phyloP scores from a whole-genome alignment of 1,140 invertebrate species.

The Drosophila navojoa region DNA sequence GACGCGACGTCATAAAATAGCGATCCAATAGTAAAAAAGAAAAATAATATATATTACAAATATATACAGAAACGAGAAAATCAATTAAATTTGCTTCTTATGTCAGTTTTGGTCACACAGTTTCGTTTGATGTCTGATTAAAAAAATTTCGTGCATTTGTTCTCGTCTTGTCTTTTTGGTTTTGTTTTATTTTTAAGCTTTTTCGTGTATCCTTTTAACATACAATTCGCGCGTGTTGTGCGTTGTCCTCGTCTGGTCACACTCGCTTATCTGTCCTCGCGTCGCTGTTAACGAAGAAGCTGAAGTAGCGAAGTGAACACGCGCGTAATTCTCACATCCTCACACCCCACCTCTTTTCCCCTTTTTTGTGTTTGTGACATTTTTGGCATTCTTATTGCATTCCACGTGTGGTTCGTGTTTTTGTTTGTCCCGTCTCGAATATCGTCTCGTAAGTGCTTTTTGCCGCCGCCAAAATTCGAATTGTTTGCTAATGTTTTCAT shows the following conservation, averaged over 20 bases:
- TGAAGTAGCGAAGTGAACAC: constrained; percentile 33
- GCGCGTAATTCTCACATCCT: constrained; percentile 28
- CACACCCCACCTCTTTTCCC: not conserved
- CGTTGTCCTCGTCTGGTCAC: constrained; percentile 14
- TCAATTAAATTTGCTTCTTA: constrained; percentile 21
- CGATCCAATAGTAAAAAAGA: constrained; percentile 7
- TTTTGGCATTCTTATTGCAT: constrained; percentile 48
- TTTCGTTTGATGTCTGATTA: constrained; percentile 4
- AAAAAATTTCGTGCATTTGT: constrained; percentile 18
- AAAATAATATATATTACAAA: not conserved
- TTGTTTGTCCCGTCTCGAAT: constrained; percentile 29
- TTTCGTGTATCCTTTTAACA: constrained; percentile 37
- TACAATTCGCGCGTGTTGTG: constrained; percentile 31
- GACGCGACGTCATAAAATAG: constrained; percentile 9
- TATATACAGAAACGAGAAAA: constrained; percentile 6
- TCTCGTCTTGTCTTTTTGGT: constrained; percentile 7
- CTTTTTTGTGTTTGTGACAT: constrained; percentile 17
- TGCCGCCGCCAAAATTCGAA: constrained; percentile 18
- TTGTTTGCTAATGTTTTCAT: constrained; percentile 25
- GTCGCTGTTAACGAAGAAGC: constrained; percentile 8
- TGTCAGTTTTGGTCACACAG: constrained; percentile 16
- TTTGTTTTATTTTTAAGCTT: constrained; percentile 45
- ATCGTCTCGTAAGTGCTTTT: constrained; percentile 4
- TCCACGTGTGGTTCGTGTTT: constrained; percentile 41
- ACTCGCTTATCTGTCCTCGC: not conserved